These are phyloP conservation scores for Oscheius sp. DNA, from an alignment of 2,888 invertebrate genomes.

Conservation along the genomic window DNA sequence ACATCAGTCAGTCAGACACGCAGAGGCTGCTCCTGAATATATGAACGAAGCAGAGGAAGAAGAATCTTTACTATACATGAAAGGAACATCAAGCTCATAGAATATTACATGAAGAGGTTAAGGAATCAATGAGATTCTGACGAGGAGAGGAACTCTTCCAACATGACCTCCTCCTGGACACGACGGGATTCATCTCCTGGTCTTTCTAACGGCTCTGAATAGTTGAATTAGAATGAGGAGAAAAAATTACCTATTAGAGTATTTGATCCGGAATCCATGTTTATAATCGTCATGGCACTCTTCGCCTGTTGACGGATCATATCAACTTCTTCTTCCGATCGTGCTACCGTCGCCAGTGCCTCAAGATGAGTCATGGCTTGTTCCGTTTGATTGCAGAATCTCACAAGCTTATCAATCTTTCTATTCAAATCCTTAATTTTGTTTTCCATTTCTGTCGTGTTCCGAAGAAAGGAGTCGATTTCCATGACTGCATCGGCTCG, in stretches of 20 bases:
- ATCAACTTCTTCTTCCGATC: constrained; percentile 49
- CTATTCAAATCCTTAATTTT: constrained; percentile 44
- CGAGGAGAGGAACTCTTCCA: constrained; percentile 48
- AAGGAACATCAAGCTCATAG: background rate
- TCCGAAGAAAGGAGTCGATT: constrained; percentile 48
- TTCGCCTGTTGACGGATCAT: constrained; percentile 43
- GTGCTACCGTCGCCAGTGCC: constrained; percentile 42
- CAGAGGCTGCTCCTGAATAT: constrained; percentile 1
- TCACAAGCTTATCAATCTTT: constrained; percentile 41
- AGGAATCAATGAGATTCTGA: background rate
- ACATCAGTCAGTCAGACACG: constrained; percentile 7
- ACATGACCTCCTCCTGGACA: constrained; percentile 56
- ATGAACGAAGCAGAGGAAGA: background rate
- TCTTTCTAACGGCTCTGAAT: constrained; percentile 22
- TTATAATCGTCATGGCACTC: constrained; percentile 40
- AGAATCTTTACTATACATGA: background rate
- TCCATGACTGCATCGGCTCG: constrained; percentile 48
- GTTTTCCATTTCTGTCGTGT: constrained; percentile 44
- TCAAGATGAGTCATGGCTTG: constrained; percentile 57
- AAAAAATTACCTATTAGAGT: constrained; percentile 29
- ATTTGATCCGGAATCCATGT: constrained; percentile 35
- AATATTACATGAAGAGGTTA: background rate
- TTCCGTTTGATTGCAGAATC: constrained; percentile 59
- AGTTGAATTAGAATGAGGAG: background rate
- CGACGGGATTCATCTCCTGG: constrained; percentile 43